Evolutionary conservation across 2,888 invertebrate species (phyloP).

Genomic region (Coelinius sp.): DNA sequence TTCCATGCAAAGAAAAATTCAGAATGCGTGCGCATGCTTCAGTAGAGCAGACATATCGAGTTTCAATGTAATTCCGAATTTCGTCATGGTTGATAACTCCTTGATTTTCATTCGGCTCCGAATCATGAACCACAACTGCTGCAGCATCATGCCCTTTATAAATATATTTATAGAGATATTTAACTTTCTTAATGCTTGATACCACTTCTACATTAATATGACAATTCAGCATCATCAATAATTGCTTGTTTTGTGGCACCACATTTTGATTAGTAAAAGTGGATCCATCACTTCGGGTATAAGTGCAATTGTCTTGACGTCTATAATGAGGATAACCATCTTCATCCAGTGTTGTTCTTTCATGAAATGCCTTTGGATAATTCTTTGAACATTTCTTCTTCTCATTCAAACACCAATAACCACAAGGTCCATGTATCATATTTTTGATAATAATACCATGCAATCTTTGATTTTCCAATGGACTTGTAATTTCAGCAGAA

Average conservation of each 20-base stretch:
- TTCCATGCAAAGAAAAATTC: conserved; percentile 45
- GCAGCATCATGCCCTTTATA: conserved; percentile 3
- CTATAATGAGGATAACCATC: not conserved
- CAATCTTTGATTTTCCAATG: not conserved
- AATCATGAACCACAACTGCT: conserved; percentile 26
- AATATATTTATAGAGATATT: not conserved
- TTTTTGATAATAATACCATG: not conserved
- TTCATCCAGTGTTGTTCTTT: not conserved
- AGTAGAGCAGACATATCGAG: conserved; percentile 40
- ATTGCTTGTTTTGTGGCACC: not conserved
- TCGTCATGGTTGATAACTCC: conserved; percentile 17
- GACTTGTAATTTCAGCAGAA: not conserved
- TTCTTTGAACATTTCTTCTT: not conserved
- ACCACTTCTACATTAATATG: not conserved
- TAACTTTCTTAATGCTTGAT: not conserved
- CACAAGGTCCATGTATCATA: not conserved
- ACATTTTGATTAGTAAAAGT: not conserved
- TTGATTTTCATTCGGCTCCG: conserved; percentile 37
- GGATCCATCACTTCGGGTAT: not conserved
- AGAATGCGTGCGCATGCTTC: conserved; percentile 48
- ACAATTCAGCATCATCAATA: not conserved
- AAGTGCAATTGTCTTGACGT: not conserved
- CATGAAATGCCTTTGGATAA: not conserved
- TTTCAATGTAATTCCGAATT: conserved; percentile 35
- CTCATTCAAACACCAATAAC: conserved; percentile 5